Percentiles rank a stretch among this genome's conserved stretches.
These are phyloP conservation scores for Chromis chromis DNA, from an alignment of 2,797 vertebrate species.

Conservation along the genomic window DNA sequence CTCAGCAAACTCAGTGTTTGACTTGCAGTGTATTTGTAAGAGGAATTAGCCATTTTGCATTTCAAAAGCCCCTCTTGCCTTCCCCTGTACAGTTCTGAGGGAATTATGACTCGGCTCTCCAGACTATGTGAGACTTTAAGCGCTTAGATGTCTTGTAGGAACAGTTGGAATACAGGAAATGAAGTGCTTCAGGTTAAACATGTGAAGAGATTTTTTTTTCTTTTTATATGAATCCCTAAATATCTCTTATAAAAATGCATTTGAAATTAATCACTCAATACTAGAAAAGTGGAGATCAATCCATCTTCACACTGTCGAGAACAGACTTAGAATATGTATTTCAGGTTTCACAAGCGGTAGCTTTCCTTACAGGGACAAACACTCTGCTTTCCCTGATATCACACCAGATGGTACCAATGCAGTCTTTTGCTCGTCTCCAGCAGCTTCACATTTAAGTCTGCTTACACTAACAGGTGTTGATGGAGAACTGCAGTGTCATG, in stretches of 20 bases:
- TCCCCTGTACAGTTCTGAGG: conserved; percentile 49
- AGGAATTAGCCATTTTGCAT: conserved; percentile 77
- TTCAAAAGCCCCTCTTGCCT: conserved; percentile 69
- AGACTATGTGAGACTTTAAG: conserved; percentile 57
- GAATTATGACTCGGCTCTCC: conserved; percentile 66
- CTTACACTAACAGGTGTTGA: conserved; percentile 16
- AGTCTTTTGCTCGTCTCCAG: conserved; percentile 1
- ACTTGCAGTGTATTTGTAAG: conserved; percentile 65
- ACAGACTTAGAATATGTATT: no score
- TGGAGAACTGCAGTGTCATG: neutral
- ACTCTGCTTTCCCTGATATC: neutral
- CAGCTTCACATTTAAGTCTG: conserved; percentile 25
- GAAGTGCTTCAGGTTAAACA: conserved; percentile 53
- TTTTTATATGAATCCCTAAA: conserved; percentile 19
- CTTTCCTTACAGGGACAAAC: neutral
- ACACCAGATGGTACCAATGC: conserved; percentile 35
- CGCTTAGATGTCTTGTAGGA: conserved; percentile 55
- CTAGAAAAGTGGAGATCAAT: conserved; percentile 28
- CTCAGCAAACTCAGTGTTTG: conserved; percentile 63
- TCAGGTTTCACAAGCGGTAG: neutral
- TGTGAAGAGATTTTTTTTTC: conserved; percentile 11
- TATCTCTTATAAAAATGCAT: neutral
- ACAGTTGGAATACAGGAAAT: conserved; percentile 47
- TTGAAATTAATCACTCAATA: conserved; percentile 29
- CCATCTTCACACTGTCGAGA: neutral